Base-by-base conservation (phyloP, 92 coral and sea anemone genomes). In the Siderastrea radians region DNA sequence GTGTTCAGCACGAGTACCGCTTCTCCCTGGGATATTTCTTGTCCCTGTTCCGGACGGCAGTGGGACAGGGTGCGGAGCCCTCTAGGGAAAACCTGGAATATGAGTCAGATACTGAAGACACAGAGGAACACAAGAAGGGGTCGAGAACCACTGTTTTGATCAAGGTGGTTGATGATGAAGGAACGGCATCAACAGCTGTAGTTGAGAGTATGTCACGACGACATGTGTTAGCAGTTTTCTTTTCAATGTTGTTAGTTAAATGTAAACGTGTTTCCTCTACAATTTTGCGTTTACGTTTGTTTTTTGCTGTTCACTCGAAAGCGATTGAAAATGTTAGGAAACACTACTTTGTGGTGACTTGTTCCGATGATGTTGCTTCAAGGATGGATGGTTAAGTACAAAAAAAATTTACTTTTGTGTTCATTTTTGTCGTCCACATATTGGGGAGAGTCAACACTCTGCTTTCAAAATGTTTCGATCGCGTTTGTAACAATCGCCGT, bases 1-100 rank as follows among this genome's bases (percentile, higher is more conserved):
- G 90, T 54, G 91, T 97, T 6, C 99, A 97, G 51, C 99, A 97
- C 85, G 98, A 97, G 88, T 97, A 95, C 82, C 99, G 99, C 57
- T 97, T 95, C 79, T 96, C 98, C 70, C 78, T 95, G 61, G 98
- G 91, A 55, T 95, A 95, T 72, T 97, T 95, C 80, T 68, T 97
- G 85, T 88, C 91, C 16, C 83, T 97, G 74, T 97, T 95, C 87
- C 96, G 94, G 64, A 82, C 90, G 69, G 98, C 98, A 47, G 92
- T 95, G 11, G 95, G 97, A 46, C 90, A 92, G 62, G 96, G 92
- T 74, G 87, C 80, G 45, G 87, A 82, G 72, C 87, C 86, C 10
- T 64, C 94, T 6, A 73, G 77, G 3, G 98, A 94, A 77, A 87
- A 79, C 58, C 69, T 92, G 13, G 98, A 94, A 74, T 94, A 94